A percentile compares a stretch with the other conserved stretches of the same genome.
These are phyloP conservation scores for Erpornis zantholeuca DNA, from an alignment of 2,113 vertebrate species.

Conservation along the genomic window DNA sequence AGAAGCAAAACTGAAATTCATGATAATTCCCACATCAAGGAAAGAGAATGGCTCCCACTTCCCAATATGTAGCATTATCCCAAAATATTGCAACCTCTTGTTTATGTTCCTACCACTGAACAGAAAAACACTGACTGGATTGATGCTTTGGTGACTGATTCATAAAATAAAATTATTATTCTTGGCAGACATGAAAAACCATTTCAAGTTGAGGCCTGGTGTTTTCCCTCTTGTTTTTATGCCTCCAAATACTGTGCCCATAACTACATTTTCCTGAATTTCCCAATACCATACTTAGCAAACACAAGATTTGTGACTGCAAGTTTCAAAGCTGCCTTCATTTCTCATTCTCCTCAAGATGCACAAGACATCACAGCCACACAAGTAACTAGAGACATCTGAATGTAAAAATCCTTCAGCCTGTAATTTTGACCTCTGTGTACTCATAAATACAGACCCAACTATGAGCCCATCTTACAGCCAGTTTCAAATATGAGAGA, in stretches of 20 bases:
- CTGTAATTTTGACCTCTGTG: neutral
- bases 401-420: neutral
- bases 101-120: neutral
- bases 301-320: neutral
- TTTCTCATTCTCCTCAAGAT: neutral
- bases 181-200: neutral
- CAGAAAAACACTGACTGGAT: neutral
- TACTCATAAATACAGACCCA: neutral
- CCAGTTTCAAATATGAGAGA: neutral
- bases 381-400: neutral
- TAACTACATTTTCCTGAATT: neutral
- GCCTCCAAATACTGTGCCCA: neutral
- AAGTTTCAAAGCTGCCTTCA: neutral
- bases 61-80: neutral
- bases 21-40: rapidly evolving
- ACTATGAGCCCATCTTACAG: neutral
- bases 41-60: neutral
- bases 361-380: neutral
- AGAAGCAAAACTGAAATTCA: neutral
- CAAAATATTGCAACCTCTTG: neutral
- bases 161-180: neutral
- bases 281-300: neutral
- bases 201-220: neutral
- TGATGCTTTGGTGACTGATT: neutral
- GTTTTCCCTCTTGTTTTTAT: neutral